These are phyloP conservation scores for Andinoacara biseriatus DNA, from an alignment of 2,113 vertebrate species.

Conservation along the genomic window DNA sequence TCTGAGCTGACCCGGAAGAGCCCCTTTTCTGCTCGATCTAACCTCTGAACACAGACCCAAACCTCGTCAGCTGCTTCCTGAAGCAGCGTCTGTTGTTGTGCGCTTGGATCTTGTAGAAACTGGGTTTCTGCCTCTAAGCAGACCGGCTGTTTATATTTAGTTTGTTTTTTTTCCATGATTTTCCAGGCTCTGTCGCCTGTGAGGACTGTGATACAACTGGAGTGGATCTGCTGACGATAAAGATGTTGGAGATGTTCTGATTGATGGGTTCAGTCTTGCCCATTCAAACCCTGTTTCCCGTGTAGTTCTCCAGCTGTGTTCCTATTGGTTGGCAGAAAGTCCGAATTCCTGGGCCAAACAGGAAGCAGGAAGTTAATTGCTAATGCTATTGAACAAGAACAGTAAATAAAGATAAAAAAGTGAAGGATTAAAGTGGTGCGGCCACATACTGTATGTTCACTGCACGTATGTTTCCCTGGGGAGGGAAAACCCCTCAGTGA, in stretches of 20 bases:
- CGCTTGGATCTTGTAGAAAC: conserved; percentile 32
- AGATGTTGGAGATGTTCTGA: conserved; percentile 26
- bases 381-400: conserved; percentile 39
- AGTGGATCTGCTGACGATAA: conserved; percentile 39
- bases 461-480: background rate
- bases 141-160: conserved; percentile 12
- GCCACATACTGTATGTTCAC: conserved; percentile 47
- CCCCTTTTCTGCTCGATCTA: conserved; percentile 28
- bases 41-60: conserved; percentile 14
- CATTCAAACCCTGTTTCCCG: conserved; percentile 40
- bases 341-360: conserved; percentile 31
- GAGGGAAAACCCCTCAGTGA: background rate
- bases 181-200: conserved; percentile 27
- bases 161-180: conserved; percentile 37
- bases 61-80: background rate
- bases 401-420: conserved; percentile 36
- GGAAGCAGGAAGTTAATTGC: conserved; percentile 63
- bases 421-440: conserved; percentile 28
- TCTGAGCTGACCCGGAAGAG: conserved; percentile 50
- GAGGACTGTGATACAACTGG: conserved; percentile 61
- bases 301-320: conserved; percentile 59
- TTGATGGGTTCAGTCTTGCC: conserved; percentile 4
- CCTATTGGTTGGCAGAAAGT: conserved; percentile 35
- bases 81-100: background rate
- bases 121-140: background rate